Conservation (phyloP, 2,888 invertebrate genomes). For the Marasmarcha lunaedactyla region DNA sequence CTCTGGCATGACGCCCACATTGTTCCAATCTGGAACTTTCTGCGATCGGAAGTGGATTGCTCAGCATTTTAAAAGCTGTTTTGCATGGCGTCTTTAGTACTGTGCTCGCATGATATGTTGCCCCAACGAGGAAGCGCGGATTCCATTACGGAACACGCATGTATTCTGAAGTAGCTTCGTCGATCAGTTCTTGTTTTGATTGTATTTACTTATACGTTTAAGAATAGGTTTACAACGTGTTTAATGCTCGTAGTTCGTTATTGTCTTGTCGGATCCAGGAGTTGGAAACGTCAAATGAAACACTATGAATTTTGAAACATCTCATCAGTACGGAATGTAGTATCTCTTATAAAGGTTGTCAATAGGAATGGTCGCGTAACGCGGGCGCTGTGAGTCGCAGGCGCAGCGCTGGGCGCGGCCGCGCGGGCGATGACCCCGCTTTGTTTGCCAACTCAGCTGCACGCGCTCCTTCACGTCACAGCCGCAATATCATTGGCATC, state of each 20-base stretch:
- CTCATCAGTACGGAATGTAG: no score
- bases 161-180: neutral
- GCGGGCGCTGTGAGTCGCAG: conserved; percentile 38
- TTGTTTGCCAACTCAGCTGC: conserved; percentile 68
- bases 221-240: no score
- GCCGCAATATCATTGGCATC: conserved; percentile 41
- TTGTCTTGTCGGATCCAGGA: no score
- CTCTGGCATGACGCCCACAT: neutral
- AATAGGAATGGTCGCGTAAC: conserved; percentile 32
- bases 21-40: neutral
- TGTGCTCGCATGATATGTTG: neutral
- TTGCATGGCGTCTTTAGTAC: neutral
- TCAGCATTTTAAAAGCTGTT: neutral
- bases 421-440: conserved; percentile 61
- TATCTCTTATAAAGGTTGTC: no score
- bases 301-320: no score
- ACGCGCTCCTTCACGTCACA: conserved; percentile 37
- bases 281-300: no score
- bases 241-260: no score
- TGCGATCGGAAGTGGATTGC: neutral
- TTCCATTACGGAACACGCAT: conserved; percentile 7
- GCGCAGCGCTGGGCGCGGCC: conserved; percentile 52
- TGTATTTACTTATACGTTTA: no score
- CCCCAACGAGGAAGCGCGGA: conserved; percentile 4
- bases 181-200: no score